Evolutionary conservation across 2,797 vertebrate genomes (phyloP), one percentile per base, ranked within the genome.

Genomic region (Dermochelys coriacea): DNA sequence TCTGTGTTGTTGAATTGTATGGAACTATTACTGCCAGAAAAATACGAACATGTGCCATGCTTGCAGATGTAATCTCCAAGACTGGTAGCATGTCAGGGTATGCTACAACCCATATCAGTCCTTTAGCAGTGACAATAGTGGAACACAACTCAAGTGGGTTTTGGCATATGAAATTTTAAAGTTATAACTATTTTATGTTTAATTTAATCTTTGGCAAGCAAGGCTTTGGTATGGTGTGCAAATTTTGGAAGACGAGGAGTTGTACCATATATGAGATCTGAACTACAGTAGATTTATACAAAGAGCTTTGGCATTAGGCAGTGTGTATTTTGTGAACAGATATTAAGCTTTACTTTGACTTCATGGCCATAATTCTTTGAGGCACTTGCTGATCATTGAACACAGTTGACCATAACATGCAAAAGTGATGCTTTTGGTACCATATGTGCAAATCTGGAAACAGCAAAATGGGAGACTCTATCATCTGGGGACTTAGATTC

Each of bases 61-160:
- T 81, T 85, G 49, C 78, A 61, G 18, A 9, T 82, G 45, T 52
- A 89, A 93, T 85, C 74, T n/a, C 45, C 79, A 41, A 55, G 87
- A 55, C 0, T 0, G 82, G 29, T 12, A 91, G 55, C 55, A 78
- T 29, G 41, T 86, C 80, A 82, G 88, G 25, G 27, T 49, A 91
- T 25, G n/a, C 57, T 68, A 85, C 80, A 93, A 96, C 10, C 1
- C 29, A 78, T 7, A 29, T 86, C 51, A 61, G 71, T 10, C 74
- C 68, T 27, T 45, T 64, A 45, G 77, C 27, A 86, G 27, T 84
- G 57, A 82, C 16, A 82, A 37, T 4, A 49, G 80, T 0, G 0
- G 88, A 96, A 71, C 27, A 16, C 49, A 12, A 71, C 4, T 4
- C 41, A 47, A 1, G 52, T 7, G 49, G 34, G 47, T 5, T 12